Conservation (phyloP, 2,113 vertebrate genomes). For the Gymnogyps californianus region DNA sequence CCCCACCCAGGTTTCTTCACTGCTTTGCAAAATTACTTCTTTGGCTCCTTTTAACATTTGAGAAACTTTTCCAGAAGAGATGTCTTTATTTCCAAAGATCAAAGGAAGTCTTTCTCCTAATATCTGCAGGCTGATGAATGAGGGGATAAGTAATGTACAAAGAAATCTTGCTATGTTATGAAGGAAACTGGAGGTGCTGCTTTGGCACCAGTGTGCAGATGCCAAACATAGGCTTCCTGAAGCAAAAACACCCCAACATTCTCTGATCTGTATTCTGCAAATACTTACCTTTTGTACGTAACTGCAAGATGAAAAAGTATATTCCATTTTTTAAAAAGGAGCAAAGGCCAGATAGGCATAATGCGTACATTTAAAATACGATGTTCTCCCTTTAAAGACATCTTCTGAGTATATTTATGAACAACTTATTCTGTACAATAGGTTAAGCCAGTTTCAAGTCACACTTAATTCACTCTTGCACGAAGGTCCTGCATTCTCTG, state of each 20-base stretch:
- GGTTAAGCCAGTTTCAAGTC: neutral
- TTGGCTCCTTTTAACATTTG: neutral
- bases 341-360: neutral
- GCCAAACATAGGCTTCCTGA: neutral
- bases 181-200: neutral
- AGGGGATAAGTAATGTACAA: neutral
- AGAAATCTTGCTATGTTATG: neutral
- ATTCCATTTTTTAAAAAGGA: neutral
- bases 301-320: neutral
- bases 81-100: neutral
- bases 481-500: neutral
- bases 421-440: neutral
- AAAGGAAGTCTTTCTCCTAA: neutral
- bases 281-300: neutral
- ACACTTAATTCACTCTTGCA: neutral
- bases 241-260: neutral
- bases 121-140: neutral
- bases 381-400: neutral
- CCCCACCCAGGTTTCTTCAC: neutral
- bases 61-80: neutral
- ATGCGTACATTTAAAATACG: neutral
- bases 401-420: neutral
- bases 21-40: neutral
- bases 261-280: neutral
- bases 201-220: neutral